Evolutionary conservation across 2,888 invertebrate genomes (phyloP), one percentile per base, ranked within the genome.

Genomic region (Dynastes hyllus): DNA sequence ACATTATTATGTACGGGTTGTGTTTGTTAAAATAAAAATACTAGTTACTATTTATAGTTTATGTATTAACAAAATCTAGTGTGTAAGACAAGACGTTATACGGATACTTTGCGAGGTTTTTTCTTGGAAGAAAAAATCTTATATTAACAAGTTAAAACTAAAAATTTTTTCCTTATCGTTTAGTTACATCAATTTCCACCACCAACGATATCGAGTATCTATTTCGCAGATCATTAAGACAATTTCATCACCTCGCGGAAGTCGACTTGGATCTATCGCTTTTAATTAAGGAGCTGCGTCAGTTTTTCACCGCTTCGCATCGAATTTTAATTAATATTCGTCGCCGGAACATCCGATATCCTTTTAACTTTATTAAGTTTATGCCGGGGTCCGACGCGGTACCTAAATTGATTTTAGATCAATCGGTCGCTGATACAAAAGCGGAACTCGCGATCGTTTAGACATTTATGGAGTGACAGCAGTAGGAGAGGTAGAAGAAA

Each of bases 311-410:
- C 22, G 45, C 45, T 50, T 63, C 50, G 9, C 13, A 32, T 67
- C 67, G 50, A 67, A n/a, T 50, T 50, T 67, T 67, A 67, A 67
- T 67, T 67, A 67, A 67, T 67, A 67, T 67, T 67, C 45, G 9
- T 50, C 50, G 67, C 27, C 45, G 2, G 67, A 67, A 67, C 50
- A 67, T 67, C 66, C 45, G 67, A 67, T 67, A 67, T 50, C 67
- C 50, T 67, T 67, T 45, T 67, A 67, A 67, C 45, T 67, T 67
- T 45, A 45, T 67, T 67, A 67, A 67, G 11, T 45, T 27, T 22
- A 8, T 13, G 32, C 32, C 13, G 27, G 13, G 29, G 37, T n/a
- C 11, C 27, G 13, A 45, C 22, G 22, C 9, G 6, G 65, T 32
- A 13, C 6, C 40, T 8, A n/a, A 67, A 67, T 67, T 50, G 67